phyloP scores from a whole-genome alignment of 2,113 vertebrate genomes.

The Nettapus auritus region DNA sequence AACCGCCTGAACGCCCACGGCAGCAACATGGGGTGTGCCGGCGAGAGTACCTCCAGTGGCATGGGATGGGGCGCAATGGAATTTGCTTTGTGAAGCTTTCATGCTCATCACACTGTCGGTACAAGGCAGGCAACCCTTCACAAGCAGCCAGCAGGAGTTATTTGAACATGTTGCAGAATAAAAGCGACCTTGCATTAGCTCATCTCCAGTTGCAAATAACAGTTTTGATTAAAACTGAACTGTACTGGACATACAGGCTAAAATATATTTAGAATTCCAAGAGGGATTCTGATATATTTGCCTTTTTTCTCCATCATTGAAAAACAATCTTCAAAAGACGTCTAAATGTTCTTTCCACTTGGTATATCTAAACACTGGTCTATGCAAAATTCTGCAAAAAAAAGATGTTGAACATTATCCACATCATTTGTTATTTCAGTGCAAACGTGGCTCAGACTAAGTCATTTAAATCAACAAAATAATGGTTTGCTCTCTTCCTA shows the following conservation, averaged over 20 bases:
- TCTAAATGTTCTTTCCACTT: background rate
- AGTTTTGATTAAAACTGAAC: background rate
- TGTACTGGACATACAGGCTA: accelerated
- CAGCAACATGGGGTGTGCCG: accelerated
- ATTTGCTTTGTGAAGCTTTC: too few relatives aligned
- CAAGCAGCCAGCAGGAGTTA: background rate
- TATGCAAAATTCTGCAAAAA: background rate
- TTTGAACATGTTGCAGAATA: too few relatives aligned
- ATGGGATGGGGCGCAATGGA: accelerated
- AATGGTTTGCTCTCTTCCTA: background rate
- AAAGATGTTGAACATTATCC: background rate
- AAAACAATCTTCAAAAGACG: background rate
- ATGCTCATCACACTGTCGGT: background rate
- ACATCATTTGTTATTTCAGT: background rate
- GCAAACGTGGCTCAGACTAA: background rate
- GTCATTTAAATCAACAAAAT: background rate
- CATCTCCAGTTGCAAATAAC: background rate
- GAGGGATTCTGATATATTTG: background rate
- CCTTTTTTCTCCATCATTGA: background rate
- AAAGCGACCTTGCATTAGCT: background rate
- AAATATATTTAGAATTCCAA: background rate
- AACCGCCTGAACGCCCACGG: too few relatives aligned
- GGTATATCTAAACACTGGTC: background rate
- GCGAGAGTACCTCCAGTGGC: accelerated
- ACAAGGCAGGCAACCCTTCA: background rate